phyloP scores from a whole-genome alignment of 2,888 invertebrate genomes.

The Silvanus unidentatus region DNA sequence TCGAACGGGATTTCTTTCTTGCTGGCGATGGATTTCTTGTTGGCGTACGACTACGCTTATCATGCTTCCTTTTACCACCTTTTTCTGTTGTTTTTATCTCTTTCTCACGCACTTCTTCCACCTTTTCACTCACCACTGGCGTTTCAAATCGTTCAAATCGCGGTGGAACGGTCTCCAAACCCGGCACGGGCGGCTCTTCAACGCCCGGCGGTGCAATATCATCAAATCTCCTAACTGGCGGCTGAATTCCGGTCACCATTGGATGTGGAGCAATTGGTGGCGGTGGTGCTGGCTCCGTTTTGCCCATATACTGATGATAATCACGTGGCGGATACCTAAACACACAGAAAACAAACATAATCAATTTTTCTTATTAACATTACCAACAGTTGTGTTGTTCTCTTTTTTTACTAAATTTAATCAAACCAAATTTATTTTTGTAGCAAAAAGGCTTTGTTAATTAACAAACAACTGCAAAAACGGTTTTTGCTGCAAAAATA shows the following conservation, averaged over 20 bases:
- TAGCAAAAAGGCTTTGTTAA: background rate
- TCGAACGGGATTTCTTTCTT: conserved; percentile 42
- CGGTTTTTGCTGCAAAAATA: conserved; percentile 8
- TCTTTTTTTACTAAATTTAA: background rate
- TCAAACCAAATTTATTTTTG: conserved; percentile 5
- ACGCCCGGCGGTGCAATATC: conserved; percentile 59
- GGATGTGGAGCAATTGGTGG: conserved; percentile 22
- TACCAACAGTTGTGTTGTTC: too few relatives aligned
- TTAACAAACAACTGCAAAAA: too few relatives aligned
- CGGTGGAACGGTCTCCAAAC: conserved; percentile 52
- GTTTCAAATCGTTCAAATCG: conserved; percentile 20
- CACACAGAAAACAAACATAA: conserved; percentile 25
- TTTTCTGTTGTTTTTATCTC: conserved; percentile 19
- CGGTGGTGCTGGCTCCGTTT: conserved; percentile 25
- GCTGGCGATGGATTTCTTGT: conserved; percentile 31
- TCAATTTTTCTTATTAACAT: conserved; percentile 1
- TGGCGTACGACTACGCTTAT: conserved; percentile 24
- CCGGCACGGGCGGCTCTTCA: conserved; percentile 57
- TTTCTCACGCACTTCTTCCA: conserved; percentile 13
- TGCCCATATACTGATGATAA: conserved; percentile 23
- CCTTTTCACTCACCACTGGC: background rate
- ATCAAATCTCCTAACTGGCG: conserved; percentile 42
- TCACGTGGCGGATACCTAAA: conserved; percentile 37
- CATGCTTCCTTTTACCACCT: conserved; percentile 17
- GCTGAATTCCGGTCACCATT: conserved; percentile 27